Conservation (phyloP, 2,888 invertebrate species). For the Ariolimax columbianus region DNA sequence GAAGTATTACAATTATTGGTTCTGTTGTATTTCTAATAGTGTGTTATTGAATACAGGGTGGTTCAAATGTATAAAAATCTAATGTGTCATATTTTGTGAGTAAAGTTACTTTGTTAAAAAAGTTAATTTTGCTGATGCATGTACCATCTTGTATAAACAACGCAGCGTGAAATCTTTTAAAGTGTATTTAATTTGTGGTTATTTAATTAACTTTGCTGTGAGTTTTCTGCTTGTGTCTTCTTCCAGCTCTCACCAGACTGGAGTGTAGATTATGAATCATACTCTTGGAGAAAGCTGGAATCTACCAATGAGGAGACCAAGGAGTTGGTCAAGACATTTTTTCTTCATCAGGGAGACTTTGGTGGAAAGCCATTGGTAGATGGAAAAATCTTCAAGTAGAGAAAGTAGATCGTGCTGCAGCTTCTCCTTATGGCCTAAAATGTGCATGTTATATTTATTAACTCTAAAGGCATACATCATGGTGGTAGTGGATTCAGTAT, state of each 20-base stretch:
- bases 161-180: too few relatives aligned
- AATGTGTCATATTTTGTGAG: too few relatives aligned
- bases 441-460: neutral
- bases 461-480: neutral
- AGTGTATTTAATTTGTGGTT: too few relatives aligned
- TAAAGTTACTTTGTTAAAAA: too few relatives aligned
- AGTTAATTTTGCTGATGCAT: too few relatives aligned
- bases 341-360: slow-evolving; percentile 94
- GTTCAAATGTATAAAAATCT: too few relatives aligned
- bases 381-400: slow-evolving; percentile 98
- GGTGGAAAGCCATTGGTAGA: slow-evolving; percentile 95
- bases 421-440: neutral
- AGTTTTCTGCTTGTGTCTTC: neutral
- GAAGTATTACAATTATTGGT: too few relatives aligned
- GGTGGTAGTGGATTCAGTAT: neutral
- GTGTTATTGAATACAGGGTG: too few relatives aligned
- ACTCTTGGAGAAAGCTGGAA: slow-evolving; percentile 96
- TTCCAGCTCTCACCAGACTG: slow-evolving; percentile 90
- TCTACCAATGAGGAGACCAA: slow-evolving; percentile 88
- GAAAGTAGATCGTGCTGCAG: neutral
- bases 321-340: slow-evolving; percentile 91
- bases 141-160: too few relatives aligned
- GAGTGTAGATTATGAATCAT: slow-evolving; percentile 97
- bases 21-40: too few relatives aligned
- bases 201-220: too few relatives aligned